These are phyloP conservation scores for Branchellion lobata DNA, from an alignment of 2,888 invertebrate species.

Conservation along the genomic window DNA sequence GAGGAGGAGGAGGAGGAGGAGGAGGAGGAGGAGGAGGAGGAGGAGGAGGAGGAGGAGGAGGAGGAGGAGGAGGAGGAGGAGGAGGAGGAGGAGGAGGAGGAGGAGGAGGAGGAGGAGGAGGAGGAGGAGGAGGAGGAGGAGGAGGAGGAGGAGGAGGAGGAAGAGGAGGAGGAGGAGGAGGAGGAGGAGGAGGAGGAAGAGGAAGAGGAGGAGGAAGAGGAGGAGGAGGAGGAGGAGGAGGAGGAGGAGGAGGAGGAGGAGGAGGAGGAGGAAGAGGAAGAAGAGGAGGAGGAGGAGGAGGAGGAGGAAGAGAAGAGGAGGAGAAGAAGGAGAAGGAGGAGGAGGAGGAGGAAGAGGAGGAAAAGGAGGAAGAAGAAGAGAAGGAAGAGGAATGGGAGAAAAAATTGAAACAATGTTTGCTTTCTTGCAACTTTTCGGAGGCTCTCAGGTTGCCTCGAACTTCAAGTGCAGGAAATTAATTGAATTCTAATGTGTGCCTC, in stretches of 20 bases:
- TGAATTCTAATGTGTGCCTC: neutral
- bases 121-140: neutral
- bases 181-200: no score
- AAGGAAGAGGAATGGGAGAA: neutral
- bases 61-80: slow-evolving; percentile 13
- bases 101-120: no score
- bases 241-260: no score
- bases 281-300: no score
- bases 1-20: slow-evolving; percentile 10
- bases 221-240: no score
- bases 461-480: slow-evolving; percentile 14
- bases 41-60: slow-evolving; percentile 16
- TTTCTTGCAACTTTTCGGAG: neutral
- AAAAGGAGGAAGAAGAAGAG: slow-evolving; percentile 3
- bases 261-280: no score
- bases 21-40: slow-evolving; percentile 20
- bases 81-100: neutral
- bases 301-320: neutral
- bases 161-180: slow-evolving; percentile 21
- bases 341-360: slow-evolving; percentile 11
- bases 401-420: slow-evolving; percentile 10
- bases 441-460: neutral
- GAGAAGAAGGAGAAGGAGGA: neutral
- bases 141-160: slow-evolving; percentile 12
- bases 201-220: no score